phyloP scores from a whole-genome alignment of 2,888 invertebrate genomes.

The Tetanocera ferruginea region DNA sequence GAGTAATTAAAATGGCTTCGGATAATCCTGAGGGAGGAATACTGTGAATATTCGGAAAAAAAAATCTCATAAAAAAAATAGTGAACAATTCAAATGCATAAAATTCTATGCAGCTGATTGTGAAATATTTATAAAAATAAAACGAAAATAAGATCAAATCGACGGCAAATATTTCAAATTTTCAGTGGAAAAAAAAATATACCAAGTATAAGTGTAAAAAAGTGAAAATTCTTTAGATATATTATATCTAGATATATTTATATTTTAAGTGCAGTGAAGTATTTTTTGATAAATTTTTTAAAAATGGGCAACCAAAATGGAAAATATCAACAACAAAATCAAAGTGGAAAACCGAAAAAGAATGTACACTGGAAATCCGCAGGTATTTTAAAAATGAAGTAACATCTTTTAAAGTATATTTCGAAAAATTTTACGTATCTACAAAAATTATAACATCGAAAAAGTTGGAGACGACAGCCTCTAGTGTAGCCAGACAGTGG shows the following conservation, averaged over 20 bases:
- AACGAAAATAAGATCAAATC: not conserved
- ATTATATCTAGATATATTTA: conserved; percentile 16
- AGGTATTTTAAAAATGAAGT: conserved; percentile 72
- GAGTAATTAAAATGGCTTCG: conserved; percentile 41
- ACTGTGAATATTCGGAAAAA: not conserved
- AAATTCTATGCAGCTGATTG: not conserved
- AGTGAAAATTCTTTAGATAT: not conserved
- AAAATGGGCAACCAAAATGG: conserved; percentile 77
- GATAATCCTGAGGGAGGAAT: conserved; percentile 32
- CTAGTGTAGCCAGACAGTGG: conserved; percentile 52
- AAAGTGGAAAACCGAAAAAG: conserved; percentile 76
- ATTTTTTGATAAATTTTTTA: conserved; percentile 21
- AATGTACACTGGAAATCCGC: conserved; percentile 88
- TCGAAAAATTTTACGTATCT: conserved; percentile 59
- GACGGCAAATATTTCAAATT: not conserved
- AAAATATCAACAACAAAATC: conserved; percentile 71
- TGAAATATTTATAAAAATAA: not conserved
- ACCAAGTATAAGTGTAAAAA: not conserved
- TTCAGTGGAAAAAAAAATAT: not conserved
- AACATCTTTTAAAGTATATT: not conserved
- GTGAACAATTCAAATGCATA: not conserved
- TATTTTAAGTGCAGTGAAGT: conserved; percentile 16
- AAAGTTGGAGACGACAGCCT: not conserved
- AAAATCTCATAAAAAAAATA: not conserved
- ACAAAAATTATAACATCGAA: conserved; percentile 40